Evolutionary conservation across 2,888 invertebrate species (phyloP).

Genomic region (Cephus rjabovi): DNA sequence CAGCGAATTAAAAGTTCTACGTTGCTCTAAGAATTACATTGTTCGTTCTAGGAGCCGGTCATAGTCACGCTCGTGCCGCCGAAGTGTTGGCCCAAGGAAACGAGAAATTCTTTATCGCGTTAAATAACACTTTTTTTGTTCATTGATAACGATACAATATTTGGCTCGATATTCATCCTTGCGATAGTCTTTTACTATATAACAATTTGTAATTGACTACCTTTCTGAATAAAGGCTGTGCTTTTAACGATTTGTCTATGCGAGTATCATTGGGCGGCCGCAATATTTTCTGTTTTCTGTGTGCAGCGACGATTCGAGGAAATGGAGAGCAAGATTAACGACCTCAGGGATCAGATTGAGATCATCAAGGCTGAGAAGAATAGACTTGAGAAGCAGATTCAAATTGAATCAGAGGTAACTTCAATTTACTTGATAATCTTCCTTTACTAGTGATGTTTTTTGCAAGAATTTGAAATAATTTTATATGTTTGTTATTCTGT

Average conservation of each 20-base stretch:
- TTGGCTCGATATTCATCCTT: conserved; percentile 12
- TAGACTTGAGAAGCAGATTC: conserved; percentile 57
- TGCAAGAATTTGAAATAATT: neutral
- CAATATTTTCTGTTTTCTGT: conserved; percentile 33
- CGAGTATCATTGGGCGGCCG: neutral
- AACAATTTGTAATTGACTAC: conserved; percentile 10
- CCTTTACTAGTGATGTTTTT: neutral
- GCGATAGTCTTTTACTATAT: conserved; percentile 8
- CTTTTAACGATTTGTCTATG: conserved; percentile 24
- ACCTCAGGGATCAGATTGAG: conserved; percentile 58
- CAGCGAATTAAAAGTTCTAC: neutral
- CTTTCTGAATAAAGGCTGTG: conserved; percentile 45
- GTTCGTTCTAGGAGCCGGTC: conserved; percentile 56
- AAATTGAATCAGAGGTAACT: conserved; percentile 57
- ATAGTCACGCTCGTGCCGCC: conserved; percentile 59
- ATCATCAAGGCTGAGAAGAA: conserved; percentile 59
- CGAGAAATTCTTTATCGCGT: conserved; percentile 45
- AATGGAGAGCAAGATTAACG: conserved; percentile 63
- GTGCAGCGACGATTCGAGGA: conserved; percentile 64
- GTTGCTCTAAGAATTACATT: conserved; percentile 1
- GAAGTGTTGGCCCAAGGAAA: conserved; percentile 59
- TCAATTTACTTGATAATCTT: neutral
- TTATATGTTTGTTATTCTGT: conserved; percentile 1
- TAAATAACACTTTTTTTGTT: neutral
- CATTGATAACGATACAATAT: neutral